Base-by-base conservation (phyloP, 1,140 invertebrate species). In the Hypsibius dujardini region DNA sequence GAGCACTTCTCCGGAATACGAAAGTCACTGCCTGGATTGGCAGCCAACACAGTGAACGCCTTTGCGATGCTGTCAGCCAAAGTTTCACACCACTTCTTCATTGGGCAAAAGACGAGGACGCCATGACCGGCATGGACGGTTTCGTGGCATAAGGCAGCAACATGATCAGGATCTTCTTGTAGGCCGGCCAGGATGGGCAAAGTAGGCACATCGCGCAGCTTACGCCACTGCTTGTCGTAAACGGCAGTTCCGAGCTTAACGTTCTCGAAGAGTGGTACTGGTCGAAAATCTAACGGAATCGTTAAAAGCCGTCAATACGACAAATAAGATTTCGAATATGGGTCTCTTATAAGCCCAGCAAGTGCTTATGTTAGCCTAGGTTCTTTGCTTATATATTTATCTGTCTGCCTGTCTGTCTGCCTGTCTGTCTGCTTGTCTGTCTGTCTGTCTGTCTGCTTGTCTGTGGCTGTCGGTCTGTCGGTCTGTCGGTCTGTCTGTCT, bases 11-110 rank as follows among this genome's bases (percentile, higher is more conserved):
- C 76, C 7, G 81, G 78, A 73, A 88, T 85, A n/a, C 95, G 79
- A 76, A 88, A 83, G 69, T 80, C 70, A 3, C 15, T 70, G 14
- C 71, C 28, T 1, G 67, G 69, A 15, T 46, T 2, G 40, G 82
- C 83, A 75, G 88, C 87, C 71, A 92, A 79, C 74, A 84, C 85
- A 74, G 79, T 86, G 79, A 97, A 88, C 72, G 86, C 85, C 59
- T 81, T 80, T 47, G 93, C 86, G 74, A 97, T 85, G 77, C 86
- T 86, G 67, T 87, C 84, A 28, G 90, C 87, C 74, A 95, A 82
- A 76, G 86, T 89, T 81, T 98, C 94, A 83, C 92, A 95, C 86
- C 90, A 90, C 76, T 87, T 87, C 81, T 96, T 96, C 0, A 92
- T 90, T 28, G 90, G 89, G 78, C 94, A 98, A 83, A 98, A 98